Evolutionary conservation across 2,888 invertebrate species (phyloP).

Genomic region (Ceramica pisi): DNA sequence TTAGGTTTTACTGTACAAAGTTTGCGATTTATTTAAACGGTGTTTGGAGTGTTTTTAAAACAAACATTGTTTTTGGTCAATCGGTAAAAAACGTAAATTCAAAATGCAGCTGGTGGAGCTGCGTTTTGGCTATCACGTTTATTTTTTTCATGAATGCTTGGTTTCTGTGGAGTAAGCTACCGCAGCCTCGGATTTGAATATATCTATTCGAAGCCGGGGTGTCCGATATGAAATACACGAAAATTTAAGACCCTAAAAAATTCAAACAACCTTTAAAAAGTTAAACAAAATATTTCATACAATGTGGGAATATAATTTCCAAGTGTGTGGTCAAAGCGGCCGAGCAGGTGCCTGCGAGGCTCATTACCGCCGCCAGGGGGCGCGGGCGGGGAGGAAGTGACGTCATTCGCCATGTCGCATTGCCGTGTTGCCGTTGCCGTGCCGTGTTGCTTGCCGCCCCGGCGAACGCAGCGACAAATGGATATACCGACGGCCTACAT

Average conservation of each 20-base stretch:
- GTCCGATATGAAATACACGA: neutral
- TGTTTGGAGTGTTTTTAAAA: too few relatives aligned
- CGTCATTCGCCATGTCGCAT: slow-evolving; percentile 82
- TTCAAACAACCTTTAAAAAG: slow-evolving; percentile 4
- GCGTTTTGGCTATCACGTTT: too few relatives aligned
- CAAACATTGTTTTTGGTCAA: too few relatives aligned
- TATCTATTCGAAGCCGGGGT: too few relatives aligned
- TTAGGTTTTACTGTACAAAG: too few relatives aligned
- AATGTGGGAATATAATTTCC: slow-evolving; percentile 61
- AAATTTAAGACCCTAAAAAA: slow-evolving; percentile 3
- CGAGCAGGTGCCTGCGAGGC: slow-evolving; percentile 65
- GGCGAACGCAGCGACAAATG: slow-evolving; percentile 38
- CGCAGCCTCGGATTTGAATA: neutral
- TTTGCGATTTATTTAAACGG: too few relatives aligned
- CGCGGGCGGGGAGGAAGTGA: slow-evolving; percentile 67
- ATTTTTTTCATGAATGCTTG: too few relatives aligned
- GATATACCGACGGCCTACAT: slow-evolving; percentile 35
- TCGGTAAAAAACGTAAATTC: too few relatives aligned
- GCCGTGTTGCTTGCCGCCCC: slow-evolving; percentile 42
- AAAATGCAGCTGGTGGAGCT: too few relatives aligned
- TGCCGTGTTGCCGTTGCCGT: slow-evolving; percentile 72
- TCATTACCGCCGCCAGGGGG: slow-evolving; percentile 70
- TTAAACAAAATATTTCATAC: slow-evolving; percentile 49
- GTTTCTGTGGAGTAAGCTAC: neutral
- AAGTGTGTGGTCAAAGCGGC: slow-evolving; percentile 72